phyloP scores from a whole-genome alignment of 2,113 vertebrate species.

The Maylandia zebra region DNA sequence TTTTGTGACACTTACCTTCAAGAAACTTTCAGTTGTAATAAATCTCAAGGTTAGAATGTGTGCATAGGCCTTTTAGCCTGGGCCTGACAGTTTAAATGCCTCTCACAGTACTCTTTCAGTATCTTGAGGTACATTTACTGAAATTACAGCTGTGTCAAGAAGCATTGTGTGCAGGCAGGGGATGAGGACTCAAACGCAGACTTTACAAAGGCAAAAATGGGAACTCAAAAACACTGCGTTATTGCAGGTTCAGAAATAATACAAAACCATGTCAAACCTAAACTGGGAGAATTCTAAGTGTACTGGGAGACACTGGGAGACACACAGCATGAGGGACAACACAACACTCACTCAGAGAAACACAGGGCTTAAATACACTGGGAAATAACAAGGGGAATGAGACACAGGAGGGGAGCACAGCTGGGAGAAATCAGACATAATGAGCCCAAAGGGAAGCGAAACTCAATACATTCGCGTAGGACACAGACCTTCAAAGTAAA shows the following conservation, averaged over 20 bases:
- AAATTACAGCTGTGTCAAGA: neutral
- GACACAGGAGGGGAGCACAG: neutral
- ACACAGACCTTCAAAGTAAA: neutral
- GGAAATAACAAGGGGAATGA: neutral
- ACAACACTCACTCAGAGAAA: fast-evolving
- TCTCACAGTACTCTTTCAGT: neutral
- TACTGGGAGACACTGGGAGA: neutral
- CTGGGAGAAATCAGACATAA: neutral
- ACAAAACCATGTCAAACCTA: neutral
- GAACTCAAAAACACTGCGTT: neutral
- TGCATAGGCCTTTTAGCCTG: neutral
- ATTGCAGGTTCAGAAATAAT: neutral
- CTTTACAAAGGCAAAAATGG: neutral
- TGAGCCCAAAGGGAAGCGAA: fast-evolving
- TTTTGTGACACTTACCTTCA: too few species aligned
- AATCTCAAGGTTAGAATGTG: neutral
- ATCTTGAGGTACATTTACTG: neutral
- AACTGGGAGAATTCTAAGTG: neutral
- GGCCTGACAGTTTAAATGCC: neutral
- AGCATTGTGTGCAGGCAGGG: neutral
- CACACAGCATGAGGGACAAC: neutral
- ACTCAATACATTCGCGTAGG: fast-evolving
- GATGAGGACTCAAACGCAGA: neutral
- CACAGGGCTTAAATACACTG: neutral
- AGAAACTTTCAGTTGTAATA: neutral